Percentiles rank a stretch among this genome's conserved stretches.
phyloP scores from a whole-genome alignment of 2,113 vertebrate genomes.

The Plectropomus leopardus region DNA sequence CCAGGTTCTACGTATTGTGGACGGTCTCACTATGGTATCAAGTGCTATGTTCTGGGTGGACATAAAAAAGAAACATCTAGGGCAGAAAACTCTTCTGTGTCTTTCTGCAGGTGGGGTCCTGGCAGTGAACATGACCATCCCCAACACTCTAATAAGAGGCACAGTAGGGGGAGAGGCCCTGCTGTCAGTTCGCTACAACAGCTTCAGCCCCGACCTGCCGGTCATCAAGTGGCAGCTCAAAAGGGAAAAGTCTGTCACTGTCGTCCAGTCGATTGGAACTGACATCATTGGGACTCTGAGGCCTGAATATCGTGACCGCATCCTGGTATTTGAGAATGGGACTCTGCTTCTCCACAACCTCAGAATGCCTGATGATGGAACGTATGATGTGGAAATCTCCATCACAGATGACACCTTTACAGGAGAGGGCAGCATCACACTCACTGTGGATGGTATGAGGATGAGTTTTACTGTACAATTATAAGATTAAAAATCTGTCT shows the following conservation, averaged over 20 bases:
- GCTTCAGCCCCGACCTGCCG: constrained; percentile 90
- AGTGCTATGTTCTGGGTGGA: too few relatives aligned
- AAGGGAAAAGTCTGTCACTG: constrained; percentile 91
- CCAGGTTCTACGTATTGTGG: too few relatives aligned
- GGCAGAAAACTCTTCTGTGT: background rate
- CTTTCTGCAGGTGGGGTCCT: constrained; percentile 84
- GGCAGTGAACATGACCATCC: constrained; percentile 94
- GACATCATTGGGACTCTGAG: constrained; percentile 94
- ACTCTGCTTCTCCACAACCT: constrained; percentile 94
- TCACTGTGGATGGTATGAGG: constrained; percentile 93
- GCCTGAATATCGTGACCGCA: constrained; percentile 92
- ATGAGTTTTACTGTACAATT: background rate
- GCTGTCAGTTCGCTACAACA: constrained; percentile 92
- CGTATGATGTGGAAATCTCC: constrained; percentile 96
- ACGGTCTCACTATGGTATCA: too few relatives aligned
- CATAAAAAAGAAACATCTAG: too few relatives aligned
- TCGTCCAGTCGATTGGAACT: constrained; percentile 95
- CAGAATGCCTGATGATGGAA: constrained; percentile 90
- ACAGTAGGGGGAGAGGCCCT: constrained; percentile 90
- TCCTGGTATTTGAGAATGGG: constrained; percentile 94
- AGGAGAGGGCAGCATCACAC: constrained; percentile 93
- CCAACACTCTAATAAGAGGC: constrained; percentile 87
- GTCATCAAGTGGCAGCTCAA: constrained; percentile 97
- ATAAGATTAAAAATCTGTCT: background rate
- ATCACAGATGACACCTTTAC: constrained; percentile 96